These are phyloP conservation scores for Microcebus jonahi DNA, from an alignment of 2,113 vertebrate genomes.

Conservation along the genomic window DNA sequence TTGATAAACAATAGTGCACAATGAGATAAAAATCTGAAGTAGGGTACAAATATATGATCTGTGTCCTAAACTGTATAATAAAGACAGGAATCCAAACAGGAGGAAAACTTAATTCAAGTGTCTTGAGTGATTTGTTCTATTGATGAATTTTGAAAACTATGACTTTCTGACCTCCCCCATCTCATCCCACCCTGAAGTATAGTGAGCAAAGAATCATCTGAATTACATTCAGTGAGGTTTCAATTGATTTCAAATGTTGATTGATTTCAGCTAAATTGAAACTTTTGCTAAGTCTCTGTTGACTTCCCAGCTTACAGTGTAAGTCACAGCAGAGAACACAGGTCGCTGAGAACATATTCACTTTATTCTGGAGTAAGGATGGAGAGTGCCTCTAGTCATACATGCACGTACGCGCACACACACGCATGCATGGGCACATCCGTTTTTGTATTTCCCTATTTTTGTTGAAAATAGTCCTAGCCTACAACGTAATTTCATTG, in stretches of 20 bases:
- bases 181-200: background rate
- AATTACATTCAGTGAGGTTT: background rate
- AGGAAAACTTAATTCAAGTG: slow-evolving; percentile 5
- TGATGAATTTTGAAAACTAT: slow-evolving; percentile 10
- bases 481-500: background rate
- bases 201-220: background rate
- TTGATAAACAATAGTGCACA: background rate
- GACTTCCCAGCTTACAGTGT: background rate
- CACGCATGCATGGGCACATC: fast-evolving
- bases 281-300: slow-evolving; percentile 8
- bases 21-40: background rate
- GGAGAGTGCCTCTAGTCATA: background rate
- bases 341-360: slow-evolving; percentile 11
- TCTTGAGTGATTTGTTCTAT: slow-evolving; percentile 1
- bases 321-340: slow-evolving; percentile 22
- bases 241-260: slow-evolving; percentile 17
- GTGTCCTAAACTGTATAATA: background rate
- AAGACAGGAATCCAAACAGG: background rate
- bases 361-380: background rate
- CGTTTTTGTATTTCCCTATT: background rate
- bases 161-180: background rate
- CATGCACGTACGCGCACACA: background rate
- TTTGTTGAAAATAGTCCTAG: slow-evolving; percentile 43
- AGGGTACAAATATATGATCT: background rate
- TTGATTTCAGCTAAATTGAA: slow-evolving; percentile 11